phyloP scores from a whole-genome alignment of 2,113 vertebrate genomes.

The Xiphorhynchus elegans region DNA sequence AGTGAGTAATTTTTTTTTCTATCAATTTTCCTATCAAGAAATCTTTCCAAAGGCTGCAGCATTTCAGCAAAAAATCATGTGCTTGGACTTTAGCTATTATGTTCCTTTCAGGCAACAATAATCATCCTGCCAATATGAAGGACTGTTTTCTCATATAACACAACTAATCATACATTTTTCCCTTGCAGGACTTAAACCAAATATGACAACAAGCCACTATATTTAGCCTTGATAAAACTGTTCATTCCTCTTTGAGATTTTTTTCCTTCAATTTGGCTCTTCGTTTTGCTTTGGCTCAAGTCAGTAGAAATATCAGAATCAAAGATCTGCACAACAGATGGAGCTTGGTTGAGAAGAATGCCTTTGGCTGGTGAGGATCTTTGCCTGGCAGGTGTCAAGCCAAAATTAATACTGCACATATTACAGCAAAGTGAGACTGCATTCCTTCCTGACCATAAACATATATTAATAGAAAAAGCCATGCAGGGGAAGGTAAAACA shows the following conservation, averaged over 20 bases:
- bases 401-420: constrained; percentile 62
- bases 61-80: constrained; percentile 51
- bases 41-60: constrained; percentile 45
- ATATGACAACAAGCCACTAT: neutral
- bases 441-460: constrained; percentile 30
- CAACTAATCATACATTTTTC: constrained; percentile 14
- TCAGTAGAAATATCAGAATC: constrained; percentile 13
- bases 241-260: neutral
- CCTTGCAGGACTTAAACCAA: neutral
- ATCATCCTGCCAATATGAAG: constrained; percentile 13
- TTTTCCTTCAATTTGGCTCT: neutral
- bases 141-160: constrained; percentile 56
- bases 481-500: constrained; percentile 34
- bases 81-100: constrained; percentile 20
- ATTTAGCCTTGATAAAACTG: constrained; percentile 1
- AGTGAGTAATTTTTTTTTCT: neutral
- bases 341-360: constrained; percentile 1
- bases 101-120: constrained; percentile 38
- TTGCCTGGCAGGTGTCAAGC: constrained; percentile 62
- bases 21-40: constrained; percentile 43
- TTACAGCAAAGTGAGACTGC: constrained; percentile 16
- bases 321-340: constrained; percentile 26
- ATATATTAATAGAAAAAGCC: constrained; percentile 57
- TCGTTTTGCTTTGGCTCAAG: neutral
- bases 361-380: constrained; percentile 34